Conservation (phyloP, 2,888 invertebrate species). For the Aquatica leii region DNA sequence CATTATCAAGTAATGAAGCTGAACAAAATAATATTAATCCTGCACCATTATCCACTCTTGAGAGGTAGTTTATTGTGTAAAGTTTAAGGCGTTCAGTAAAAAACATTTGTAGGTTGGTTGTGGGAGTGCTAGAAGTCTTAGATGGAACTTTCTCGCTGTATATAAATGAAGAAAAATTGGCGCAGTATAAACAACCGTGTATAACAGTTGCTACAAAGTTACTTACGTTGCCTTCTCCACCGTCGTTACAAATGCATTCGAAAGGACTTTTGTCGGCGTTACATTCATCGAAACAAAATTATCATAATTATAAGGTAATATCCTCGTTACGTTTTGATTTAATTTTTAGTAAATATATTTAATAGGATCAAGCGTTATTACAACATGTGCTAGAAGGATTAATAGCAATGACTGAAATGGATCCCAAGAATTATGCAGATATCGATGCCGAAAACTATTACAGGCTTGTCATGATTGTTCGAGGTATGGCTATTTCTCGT, state of each 20-base stretch:
- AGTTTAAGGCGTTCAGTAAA: slow-evolving; percentile 7
- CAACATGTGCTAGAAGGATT: slow-evolving; percentile 77
- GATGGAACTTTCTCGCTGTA: slow-evolving; percentile 74
- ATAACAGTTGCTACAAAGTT: slow-evolving; percentile 72
- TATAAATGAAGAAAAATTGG: slow-evolving; percentile 62
- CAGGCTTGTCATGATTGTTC: slow-evolving; percentile 81
- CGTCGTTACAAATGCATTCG: slow-evolving; percentile 77
- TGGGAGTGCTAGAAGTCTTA: slow-evolving; percentile 74
- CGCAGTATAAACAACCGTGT: slow-evolving; percentile 64
- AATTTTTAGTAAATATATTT: neutral
- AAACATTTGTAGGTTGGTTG: slow-evolving; percentile 65
- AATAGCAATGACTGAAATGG: slow-evolving; percentile 67
- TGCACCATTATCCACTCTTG: slow-evolving; percentile 67
- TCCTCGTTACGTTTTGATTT: too few relatives aligned
- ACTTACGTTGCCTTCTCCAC: slow-evolving; percentile 75
- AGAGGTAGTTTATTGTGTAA: slow-evolving; percentile 59
- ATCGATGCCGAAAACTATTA: slow-evolving; percentile 93
- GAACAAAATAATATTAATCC: slow-evolving; percentile 58
- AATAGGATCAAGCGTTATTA: slow-evolving; percentile 83
- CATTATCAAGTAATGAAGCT: slow-evolving; percentile 51
- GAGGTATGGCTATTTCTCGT: slow-evolving; percentile 84
- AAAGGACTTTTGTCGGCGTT: slow-evolving; percentile 85
- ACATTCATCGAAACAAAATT: slow-evolving; percentile 74
- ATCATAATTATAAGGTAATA: slow-evolving; percentile 81
- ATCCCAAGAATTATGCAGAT: slow-evolving; percentile 68